Evolutionary conservation across 1,140 invertebrate genomes (phyloP), one percentile per base, ranked within the genome.

Genomic region (Phenacoccus solenopsis): DNA sequence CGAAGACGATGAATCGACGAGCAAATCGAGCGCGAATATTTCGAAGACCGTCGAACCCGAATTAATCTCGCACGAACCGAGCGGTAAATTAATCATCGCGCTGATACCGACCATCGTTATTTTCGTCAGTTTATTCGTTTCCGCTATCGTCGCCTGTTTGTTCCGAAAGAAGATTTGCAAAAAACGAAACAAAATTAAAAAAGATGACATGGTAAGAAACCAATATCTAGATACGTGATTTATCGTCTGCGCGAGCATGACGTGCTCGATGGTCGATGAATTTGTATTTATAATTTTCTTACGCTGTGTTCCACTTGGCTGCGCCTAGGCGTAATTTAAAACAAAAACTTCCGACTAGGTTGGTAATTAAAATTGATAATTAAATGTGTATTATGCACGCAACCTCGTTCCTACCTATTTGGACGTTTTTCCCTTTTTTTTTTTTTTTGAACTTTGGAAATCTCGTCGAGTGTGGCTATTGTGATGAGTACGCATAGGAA

Each of bases 81-180:
- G 78, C 1, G 76, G 79, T 20, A 82, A 84, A 70, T 72, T 85
- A 4, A 77, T 80, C 0, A 78, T 82, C 72, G 84, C 84, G 3
- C 75, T 88, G 13, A 80, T 88, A 21, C 85, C 86, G 0, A 78
- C 88, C 22, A 77, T 82, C 7, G 77, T 88, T 7, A 78, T 88
- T 32, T 74, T 86, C 3, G 79, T 81, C 1, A 77, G 84, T 16
- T 69, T 76, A 20, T 59, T 71, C 0, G 28, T 74, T 0, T 70
- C 72, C 5, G 82, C 81, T 0, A 76, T 82, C 16, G 77, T 84
- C 1, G 81, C 79, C 0, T 80, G 84, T 71, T 78, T 85, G 0
- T 82, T 84, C 70, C 81, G 83, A 5, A 83, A 82, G 69, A 85
- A 80, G 76, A 79, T 82, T 30, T 87, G 81, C 78, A 79, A 75